Base-by-base conservation (phyloP, 2,113 vertebrate species). In the Megaleporinus macrocephalus region DNA sequence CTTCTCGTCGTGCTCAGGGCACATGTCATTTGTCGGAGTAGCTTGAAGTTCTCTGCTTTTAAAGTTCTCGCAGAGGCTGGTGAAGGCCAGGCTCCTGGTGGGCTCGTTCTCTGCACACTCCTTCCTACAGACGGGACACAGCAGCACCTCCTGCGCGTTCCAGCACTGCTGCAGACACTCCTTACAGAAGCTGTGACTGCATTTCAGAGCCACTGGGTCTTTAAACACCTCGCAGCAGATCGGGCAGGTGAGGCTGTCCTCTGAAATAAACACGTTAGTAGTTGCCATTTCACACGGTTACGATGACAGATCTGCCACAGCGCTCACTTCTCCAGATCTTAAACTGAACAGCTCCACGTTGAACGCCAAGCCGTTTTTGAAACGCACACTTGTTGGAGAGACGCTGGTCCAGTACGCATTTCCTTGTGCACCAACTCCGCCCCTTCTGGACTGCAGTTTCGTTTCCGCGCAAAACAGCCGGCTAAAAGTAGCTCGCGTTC, bases 151-250 rank as follows among this genome's bases (percentile, higher is more conserved):
- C 49, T 77, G 59, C 20, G 51, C 65, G 22, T 11, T 29, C 75
- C 82, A 86, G 75, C 78, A 55, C 73, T 20, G 6, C 80, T 62
- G 63, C 27, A 80, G 30, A 33, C 68, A 72, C 18, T 73, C 68
- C 44, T 75, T 30, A 55, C 53, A 85, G 62, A 84, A 79, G 26
- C 69, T 70, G 79, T 84, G 83, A 74, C 66, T 78, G 33, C 82
- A 85, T 36, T 66, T 66, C 47, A 83, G 61, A 49, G 71, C 73
- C 26, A 84, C 63, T 4, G 73, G 69, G 36, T 20, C 68, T 4
- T 26, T n/a, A n/a, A 22, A 51, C 22, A 44, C 0, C 15, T 71
- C 80, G 71, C 66, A 83, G 33, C 84, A 83, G 44, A 83, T 69
- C 14, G 71, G 29, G 11, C 86, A 76, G 16, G 30, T 51, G 30